A percentile compares a stretch with the other conserved stretches of the same genome.
Conservation (phyloP, 1,140 invertebrate genomes). For the Diorhabda carinulata region DNA sequence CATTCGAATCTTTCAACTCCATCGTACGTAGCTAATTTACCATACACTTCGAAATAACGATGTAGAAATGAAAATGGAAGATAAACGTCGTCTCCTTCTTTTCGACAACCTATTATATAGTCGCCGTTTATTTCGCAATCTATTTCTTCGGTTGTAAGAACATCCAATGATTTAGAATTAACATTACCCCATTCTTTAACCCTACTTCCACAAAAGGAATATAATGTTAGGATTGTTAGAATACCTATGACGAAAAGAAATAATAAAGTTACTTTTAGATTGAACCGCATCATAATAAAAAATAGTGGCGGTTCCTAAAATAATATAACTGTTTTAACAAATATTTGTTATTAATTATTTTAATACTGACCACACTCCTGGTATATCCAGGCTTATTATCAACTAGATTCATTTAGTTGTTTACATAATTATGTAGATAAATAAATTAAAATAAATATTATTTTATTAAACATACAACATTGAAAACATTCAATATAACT, state of each 20-base stretch:
- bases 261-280: conserved; percentile 54
- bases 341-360: background rate
- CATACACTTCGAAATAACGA: conserved; percentile 87
- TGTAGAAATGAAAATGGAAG: conserved; percentile 89
- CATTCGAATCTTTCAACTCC: conserved; percentile 81
- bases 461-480: too few species aligned
- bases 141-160: conserved; percentile 66
- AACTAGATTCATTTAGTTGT: background rate
- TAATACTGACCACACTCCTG: background rate
- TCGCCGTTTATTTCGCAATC: conserved; percentile 89
- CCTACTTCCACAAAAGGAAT: conserved; percentile 53
- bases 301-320: conserved; percentile 47
- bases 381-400: background rate
- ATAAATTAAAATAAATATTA: too few species aligned
- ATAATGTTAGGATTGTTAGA: conserved; percentile 53
- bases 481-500: too few species aligned
- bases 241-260: conserved; percentile 50
- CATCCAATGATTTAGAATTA: conserved; percentile 35
- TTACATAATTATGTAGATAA: background rate
- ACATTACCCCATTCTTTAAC: conserved; percentile 37
- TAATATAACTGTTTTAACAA: background rate
- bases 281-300: conserved; percentile 56
- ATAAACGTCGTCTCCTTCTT: conserved; percentile 84
- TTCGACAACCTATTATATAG: conserved; percentile 76
- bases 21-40: conserved; percentile 67